These are phyloP conservation scores for Ptilorrhoa leucosticta DNA, from an alignment of 2,113 vertebrate species.

Conservation along the genomic window DNA sequence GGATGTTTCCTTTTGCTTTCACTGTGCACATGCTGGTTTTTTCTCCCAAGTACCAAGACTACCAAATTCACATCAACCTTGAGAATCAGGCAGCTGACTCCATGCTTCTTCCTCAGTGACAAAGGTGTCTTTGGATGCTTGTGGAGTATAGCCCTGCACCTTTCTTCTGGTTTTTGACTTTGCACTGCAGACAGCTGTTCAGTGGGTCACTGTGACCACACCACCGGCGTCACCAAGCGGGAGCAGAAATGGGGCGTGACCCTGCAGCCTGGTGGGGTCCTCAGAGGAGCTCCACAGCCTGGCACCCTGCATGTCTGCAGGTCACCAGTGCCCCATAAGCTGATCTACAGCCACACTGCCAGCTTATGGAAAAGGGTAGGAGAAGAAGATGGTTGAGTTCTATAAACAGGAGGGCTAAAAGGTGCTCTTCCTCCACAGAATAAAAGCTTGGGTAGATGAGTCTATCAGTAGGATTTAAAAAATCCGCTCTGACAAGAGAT, in stretches of 20 bases:
- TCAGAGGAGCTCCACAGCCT: not conserved
- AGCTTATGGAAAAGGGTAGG: not conserved
- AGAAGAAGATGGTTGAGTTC: not conserved
- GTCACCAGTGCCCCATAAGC: accelerated
- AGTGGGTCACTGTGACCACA: not conserved
- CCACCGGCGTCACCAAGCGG: not conserved
- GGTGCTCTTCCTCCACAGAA: not conserved
- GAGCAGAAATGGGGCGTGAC: accelerated
- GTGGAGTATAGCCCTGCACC: not conserved
- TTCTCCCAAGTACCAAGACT: not conserved
- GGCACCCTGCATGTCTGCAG: not conserved
- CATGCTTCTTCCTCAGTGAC: not conserved
- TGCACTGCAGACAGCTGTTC: not conserved
- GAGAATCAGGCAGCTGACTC: not conserved
- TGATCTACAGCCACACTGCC: not conserved
- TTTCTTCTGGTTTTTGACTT: not conserved
- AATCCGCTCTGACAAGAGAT: constrained; percentile 25
- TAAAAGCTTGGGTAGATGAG: not conserved
- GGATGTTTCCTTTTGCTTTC: not conserved
- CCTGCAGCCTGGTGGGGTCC: not conserved
- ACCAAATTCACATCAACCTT: not conserved
- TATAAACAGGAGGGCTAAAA: not conserved
- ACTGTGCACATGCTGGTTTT: not conserved
- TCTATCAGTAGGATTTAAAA: constrained; percentile 19
- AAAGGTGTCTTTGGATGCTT: not conserved